Base-by-base conservation (phyloP, 2,113 vertebrate genomes). In the Limnothrissa miodon region DNA sequence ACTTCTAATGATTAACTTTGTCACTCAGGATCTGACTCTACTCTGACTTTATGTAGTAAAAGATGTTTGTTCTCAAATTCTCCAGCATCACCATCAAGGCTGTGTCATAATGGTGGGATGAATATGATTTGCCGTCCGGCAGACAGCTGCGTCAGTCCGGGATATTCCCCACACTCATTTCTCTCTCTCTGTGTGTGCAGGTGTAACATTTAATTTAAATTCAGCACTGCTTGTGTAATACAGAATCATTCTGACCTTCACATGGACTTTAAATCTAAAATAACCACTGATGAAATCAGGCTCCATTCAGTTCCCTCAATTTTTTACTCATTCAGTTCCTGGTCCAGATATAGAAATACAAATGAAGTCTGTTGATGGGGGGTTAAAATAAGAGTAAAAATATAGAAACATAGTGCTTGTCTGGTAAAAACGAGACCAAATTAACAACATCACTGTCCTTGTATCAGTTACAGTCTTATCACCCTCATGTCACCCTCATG, bases 381-480 rank as follows among this genome's bases (percentile, higher is more conserved):
- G 2, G 42, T 2, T 42, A 42, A 42, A 6, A 29, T 70, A 11
- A 36, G 33, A 70, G 36, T 36, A 4, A 70, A 3, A 29, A 70
- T 70, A 70, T 70, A 33, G 62, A 3, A 29, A 70, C 36, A 70
- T 70, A 33, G 62, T 70, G 62, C 36, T 11, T 36, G 62, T 13
- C 25, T 33, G 62, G 42, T 42, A 36, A 70, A 70, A 10, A 13
- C 36, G 62, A 70, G 33, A 36, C 33, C 33, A 36, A 74, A 19
- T 74, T 36, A 74, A 74, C 19, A 13, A 36, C 29, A 74, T 74
- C 10, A 4, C 19, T 74, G 66, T 5, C 19, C 13, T 10, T 5
- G 29, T 36, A 33, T 36, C 36, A 74, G 36, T 74, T 74, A 74
- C 66, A 74, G 19, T 74, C 66, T 74, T 74, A 74, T 74, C 66